Evolutionary conservation across 2,797 vertebrate species (phyloP), one percentile per base, ranked within the genome.

Genomic region (Rhinophrynus dorsalis): DNA sequence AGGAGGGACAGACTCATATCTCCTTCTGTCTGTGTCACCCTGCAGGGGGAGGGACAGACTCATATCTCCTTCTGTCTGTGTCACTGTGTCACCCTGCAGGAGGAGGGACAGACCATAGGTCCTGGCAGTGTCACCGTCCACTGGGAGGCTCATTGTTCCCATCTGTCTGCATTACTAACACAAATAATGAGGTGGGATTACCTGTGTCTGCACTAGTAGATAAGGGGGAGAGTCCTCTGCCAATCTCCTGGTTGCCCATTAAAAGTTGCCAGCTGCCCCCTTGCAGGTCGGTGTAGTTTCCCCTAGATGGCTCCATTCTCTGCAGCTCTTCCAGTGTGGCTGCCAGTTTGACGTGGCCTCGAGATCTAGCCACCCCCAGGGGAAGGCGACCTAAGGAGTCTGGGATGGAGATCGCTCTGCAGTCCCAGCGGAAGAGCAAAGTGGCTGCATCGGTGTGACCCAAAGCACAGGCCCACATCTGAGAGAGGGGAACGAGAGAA

Each of bases 381-480:
- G 94, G 94, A 18, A 96, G 88, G n/a, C 94, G 91, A 11, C 94
- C 94, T 61, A 95, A 79, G 0, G 94, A 95, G 79, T 96, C 94
- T 0, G 94, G 93, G 73, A 96, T 93, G 66, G 90, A 83, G 52
- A 96, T 78, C 0, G 94, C 94, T 1, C 75, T 78, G 32, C 85
- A 77, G 78, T 90, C 92, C 94, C 93, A 95, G 20, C 82, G 81
- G 66, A 92, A 96, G 42, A 96, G 85, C 12, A 92, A 82, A 79
- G 91, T 90, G 0, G 94, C 94, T 0, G 94, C 91, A 2, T 89
- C 81, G 72, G 91, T 82, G 83, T 96, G 94, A 12, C 94, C 94
- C n/a, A 96, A 81, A 3, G 94, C 94, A 37, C 94, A 96, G 2
- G 94, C 94, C 94, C 94, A 96, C 94, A 96, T 95, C 93, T 95